Conservation (phyloP, 2,113 vertebrate genomes). For the Butastur rufipennis region DNA sequence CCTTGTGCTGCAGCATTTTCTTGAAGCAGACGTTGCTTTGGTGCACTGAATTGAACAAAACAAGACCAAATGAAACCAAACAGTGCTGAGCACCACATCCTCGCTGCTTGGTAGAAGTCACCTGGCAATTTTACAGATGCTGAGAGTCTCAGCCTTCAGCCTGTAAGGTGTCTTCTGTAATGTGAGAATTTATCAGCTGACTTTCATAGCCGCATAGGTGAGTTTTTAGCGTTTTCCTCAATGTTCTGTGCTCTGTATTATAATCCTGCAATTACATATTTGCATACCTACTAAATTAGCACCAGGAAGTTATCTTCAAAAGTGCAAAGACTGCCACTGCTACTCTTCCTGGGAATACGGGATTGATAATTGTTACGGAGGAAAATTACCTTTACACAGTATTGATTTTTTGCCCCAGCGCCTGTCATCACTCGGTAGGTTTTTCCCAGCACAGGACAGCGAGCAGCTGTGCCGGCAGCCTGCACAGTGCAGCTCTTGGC, state of each 20-base stretch:
- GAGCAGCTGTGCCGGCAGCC: not conserved
- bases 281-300: not conserved
- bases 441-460: slow-evolving; percentile 20
- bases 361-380: not conserved
- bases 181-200: not conserved
- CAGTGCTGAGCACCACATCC: not conserved
- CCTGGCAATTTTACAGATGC: not conserved
- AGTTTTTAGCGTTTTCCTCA: not conserved
- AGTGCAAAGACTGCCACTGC: not conserved
- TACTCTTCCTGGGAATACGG: not conserved
- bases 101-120: not conserved
- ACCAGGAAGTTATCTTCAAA: not conserved
- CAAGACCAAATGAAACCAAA: slow-evolving; percentile 1
- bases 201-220: not conserved
- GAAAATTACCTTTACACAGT: not conserved
- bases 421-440: slow-evolving; percentile 19
- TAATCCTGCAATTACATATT: not conserved
- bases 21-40: not conserved
- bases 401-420: not conserved
- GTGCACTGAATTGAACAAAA: not conserved
- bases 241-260: not conserved
- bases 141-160: not conserved
- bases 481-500: not conserved
- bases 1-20: not conserved
- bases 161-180: not conserved